Base-by-base conservation (phyloP, 2,888 invertebrate species). In the Synergus japonicus region DNA sequence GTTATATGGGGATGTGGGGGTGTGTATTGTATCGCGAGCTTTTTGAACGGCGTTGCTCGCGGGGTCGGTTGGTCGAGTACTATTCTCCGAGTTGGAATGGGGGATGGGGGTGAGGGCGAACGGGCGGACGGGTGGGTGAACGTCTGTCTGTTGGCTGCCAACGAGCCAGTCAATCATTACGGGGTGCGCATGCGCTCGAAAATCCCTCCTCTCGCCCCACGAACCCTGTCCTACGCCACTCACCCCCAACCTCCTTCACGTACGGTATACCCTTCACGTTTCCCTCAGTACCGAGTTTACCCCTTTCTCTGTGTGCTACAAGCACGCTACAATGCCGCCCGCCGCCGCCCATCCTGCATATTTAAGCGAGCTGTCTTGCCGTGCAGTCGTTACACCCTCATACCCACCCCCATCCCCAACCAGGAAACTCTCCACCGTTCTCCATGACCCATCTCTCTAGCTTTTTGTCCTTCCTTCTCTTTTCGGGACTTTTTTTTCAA, bases 91-190 rank as follows among this genome's bases (percentile, higher is more conserved):
- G 82, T 78, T 78, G 81, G 78, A 80, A 84, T 80, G 80, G 78
- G 81, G 80, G 79, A 54, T 29, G 76, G 78, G 83, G 82, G 77
- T 83, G 86, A 85, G 86, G 88, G 87, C 85, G 87, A 85, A 87
- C 83, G 86, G 88, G 87, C 85, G 88, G 86, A 87, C 83, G 87
- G 89, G 90, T 86, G 88, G 90, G 90, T 88, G 90, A 91, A 91
- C 89, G 92, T 92, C 92, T 91, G 92, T 92, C 92, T 92, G 92
- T 92, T 92, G 92, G 92, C 92, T 92, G 92, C 92, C 92, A 92
- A 91, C 90, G 92, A 92, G 90, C 92, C 92, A 92, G 92, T 92
- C 92, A 92, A 92, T 92, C 92, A 92, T 92, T 92, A 92, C 91
- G 90, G 86, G 89, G 85, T 86, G 91, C 92, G 92, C 92, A 90